Evolutionary conservation across 2,113 vertebrate species (phyloP).

Genomic region (Empidonax alnorum): DNA sequence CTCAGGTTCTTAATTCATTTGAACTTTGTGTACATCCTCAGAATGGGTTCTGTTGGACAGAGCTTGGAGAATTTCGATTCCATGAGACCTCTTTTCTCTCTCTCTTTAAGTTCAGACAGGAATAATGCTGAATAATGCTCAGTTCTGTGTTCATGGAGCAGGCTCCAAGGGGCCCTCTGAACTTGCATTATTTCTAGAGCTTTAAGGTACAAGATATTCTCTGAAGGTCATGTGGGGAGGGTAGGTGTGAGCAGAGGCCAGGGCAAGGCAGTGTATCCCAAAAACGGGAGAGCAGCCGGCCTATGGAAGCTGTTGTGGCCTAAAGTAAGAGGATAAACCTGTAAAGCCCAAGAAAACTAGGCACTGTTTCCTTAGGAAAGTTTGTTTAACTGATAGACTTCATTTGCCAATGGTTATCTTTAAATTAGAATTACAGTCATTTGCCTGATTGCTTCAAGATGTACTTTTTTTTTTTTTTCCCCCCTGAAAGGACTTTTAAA

Average conservation of each 20-base stretch:
- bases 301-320: background rate
- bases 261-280: background rate
- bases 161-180: background rate
- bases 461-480: background rate
- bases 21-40: background rate
- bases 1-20: background rate
- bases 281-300: background rate
- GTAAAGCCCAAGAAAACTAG: background rate
- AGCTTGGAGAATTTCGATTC: background rate
- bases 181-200: background rate
- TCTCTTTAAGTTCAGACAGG: background rate
- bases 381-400: constrained; percentile 41
- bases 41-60: background rate
- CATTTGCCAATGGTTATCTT: constrained; percentile 59
- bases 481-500: constrained; percentile 22
- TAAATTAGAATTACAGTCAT: constrained; percentile 40
- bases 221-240: accelerated
- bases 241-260: background rate
- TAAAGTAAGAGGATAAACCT: background rate
- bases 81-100: background rate
- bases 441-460: constrained; percentile 66
- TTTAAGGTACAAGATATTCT: background rate
- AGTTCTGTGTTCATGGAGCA: background rate
- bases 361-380: background rate
- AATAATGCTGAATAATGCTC: background rate